Conservation (phyloP, 2,888 invertebrate species). For the Vanessa cardui region DNA sequence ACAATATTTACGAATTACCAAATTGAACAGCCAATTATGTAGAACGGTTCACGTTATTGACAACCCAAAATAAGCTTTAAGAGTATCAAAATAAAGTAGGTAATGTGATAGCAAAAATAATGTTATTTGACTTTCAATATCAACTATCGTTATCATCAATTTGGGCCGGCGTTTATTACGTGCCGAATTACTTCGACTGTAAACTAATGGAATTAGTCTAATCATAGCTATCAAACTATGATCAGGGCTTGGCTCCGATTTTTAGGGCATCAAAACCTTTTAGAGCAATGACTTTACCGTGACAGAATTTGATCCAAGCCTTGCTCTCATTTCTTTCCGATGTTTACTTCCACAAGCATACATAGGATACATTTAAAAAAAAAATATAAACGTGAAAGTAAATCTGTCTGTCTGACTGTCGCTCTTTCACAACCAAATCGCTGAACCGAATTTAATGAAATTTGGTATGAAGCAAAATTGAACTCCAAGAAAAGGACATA, state of each 20-base stretch:
- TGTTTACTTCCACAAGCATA: too few species aligned
- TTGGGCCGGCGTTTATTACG: conserved; percentile 31
- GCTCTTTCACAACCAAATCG: too few species aligned
- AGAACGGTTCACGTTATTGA: not conserved
- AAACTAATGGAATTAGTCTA: conserved; percentile 37
- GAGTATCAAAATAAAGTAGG: not conserved
- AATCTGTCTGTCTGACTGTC: too few species aligned
- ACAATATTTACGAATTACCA: too few species aligned
- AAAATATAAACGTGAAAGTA: too few species aligned
- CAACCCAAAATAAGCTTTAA: conserved; percentile 3
- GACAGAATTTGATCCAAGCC: too few species aligned
- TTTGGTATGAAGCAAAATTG: too few species aligned
- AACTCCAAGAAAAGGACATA: too few species aligned
- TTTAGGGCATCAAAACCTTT: conserved; percentile 2
- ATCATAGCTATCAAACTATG: conserved; percentile 30
- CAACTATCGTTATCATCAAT: conserved; percentile 29
- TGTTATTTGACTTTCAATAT: conserved; percentile 29
- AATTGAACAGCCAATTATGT: not conserved
- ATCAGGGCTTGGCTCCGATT: conserved; percentile 10
- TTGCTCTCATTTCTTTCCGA: too few species aligned
- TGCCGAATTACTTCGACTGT: conserved; percentile 31
- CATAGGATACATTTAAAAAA: too few species aligned
- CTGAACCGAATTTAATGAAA: too few species aligned
- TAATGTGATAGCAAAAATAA: conserved; percentile 7
- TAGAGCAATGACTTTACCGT: not conserved